A percentile compares a stretch with the other conserved stretches of the same genome.
Evolutionary conservation across 1,140 invertebrate genomes (phyloP).

Genomic region (Phocides pigmalion): DNA sequence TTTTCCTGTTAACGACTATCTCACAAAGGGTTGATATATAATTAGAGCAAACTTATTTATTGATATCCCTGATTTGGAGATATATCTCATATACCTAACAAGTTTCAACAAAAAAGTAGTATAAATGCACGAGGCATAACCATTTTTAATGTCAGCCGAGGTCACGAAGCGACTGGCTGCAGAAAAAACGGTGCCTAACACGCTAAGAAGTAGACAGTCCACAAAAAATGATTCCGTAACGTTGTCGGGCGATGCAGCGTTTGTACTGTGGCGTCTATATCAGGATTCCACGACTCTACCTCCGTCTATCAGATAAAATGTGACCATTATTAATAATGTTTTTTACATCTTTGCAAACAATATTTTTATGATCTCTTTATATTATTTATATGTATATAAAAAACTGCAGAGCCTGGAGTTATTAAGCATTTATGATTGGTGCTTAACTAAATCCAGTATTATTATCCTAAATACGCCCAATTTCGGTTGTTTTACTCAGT

Average conservation of each 20-base stretch:
- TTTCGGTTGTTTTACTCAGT: too few relatives aligned
- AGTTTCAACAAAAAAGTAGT: slow-evolving; percentile 52
- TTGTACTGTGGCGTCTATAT: slow-evolving; percentile 43
- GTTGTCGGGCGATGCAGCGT: slow-evolving; percentile 51
- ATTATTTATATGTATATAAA: too few relatives aligned
- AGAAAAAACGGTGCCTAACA: slow-evolving; percentile 73
- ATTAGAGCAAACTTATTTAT: slow-evolving; percentile 19
- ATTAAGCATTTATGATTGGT: too few relatives aligned
- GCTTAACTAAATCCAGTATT: too few relatives aligned
- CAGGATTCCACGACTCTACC: slow-evolving; percentile 37
- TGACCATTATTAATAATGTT: too few relatives aligned
- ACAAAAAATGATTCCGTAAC: slow-evolving; percentile 75
- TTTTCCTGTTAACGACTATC: too few relatives aligned
- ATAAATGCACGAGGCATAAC: slow-evolving; percentile 72
- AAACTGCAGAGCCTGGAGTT: too few relatives aligned
- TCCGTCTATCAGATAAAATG: slow-evolving; percentile 15
- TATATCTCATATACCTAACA: slow-evolving; percentile 36
- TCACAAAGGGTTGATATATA: neutral
- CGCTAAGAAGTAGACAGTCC: slow-evolving; percentile 69
- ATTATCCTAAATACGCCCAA: too few relatives aligned
- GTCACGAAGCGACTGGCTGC: slow-evolving; percentile 70
- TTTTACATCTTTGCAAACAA: neutral
- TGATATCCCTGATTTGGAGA: slow-evolving; percentile 34
- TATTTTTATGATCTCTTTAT: too few relatives aligned
- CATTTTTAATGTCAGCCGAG: slow-evolving; percentile 78